phyloP scores from a whole-genome alignment of 2,888 invertebrate genomes.

The Caenorhabditis doughertyi region DNA sequence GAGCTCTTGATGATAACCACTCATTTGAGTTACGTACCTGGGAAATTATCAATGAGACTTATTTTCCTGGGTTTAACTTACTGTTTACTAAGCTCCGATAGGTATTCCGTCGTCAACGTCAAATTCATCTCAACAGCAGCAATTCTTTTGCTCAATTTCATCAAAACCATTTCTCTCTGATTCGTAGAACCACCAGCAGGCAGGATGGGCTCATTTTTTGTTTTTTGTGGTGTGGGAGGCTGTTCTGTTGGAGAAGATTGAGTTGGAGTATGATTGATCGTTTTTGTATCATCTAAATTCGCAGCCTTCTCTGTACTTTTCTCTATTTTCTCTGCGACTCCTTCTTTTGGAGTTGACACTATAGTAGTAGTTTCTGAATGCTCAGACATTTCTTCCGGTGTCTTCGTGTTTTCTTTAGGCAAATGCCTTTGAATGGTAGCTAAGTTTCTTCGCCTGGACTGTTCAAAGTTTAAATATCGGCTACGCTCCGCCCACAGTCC shows the following conservation, averaged over 20 bases:
- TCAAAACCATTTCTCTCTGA: conserved; percentile 91
- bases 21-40: conserved; percentile 64
- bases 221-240: neutral
- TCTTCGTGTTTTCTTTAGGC: conserved; percentile 3
- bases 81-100: conserved; percentile 92
- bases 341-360: neutral
- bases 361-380: neutral
- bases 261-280: neutral
- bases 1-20: conserved; percentile 58
- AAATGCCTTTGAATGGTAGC: conserved; percentile 51
- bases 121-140: conserved; percentile 93
- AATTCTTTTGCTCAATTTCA: conserved; percentile 95
- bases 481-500: conserved; percentile 40
- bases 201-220: conserved; percentile 45
- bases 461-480: conserved; percentile 34
- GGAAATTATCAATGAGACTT: neutral
- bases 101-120: conserved; percentile 95
- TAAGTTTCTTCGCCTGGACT: conserved; percentile 46
- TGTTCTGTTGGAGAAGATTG: conserved; percentile 6
- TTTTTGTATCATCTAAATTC: conserved; percentile 14
- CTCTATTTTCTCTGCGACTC: neutral
- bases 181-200: conserved; percentile 60
- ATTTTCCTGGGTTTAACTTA: conserved; percentile 51
- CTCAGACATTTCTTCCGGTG: neutral
- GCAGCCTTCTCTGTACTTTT: neutral